phyloP scores from a whole-genome alignment of 2,113 vertebrate species.

The Sus scrofa region DNA sequence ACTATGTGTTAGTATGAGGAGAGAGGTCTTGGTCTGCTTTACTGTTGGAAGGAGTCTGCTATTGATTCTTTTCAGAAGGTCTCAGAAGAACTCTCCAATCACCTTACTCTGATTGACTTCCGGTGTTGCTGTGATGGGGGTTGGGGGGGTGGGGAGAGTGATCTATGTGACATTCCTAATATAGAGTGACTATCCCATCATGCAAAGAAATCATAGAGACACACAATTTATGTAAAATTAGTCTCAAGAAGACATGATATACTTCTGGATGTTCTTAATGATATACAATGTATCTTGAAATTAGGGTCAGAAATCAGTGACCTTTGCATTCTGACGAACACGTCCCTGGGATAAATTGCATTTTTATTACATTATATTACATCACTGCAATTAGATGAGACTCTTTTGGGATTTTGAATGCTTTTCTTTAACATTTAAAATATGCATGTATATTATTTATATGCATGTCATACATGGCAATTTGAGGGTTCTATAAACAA shows the following conservation, averaged over 20 bases:
- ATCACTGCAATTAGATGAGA: slow-evolving; percentile 55
- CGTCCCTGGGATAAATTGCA: slow-evolving; percentile 81
- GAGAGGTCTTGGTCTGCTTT: background rate
- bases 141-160: background rate
- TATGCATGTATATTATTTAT: slow-evolving; percentile 52
- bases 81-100: slow-evolving; percentile 50
- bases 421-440: slow-evolving; percentile 60
- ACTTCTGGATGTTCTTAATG: slow-evolving; percentile 86
- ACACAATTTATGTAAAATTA: slow-evolving; percentile 85
- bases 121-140: slow-evolving; percentile 61
- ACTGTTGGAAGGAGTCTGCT: slow-evolving; percentile 18
- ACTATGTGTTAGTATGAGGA: slow-evolving; percentile 21
- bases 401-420: slow-evolving; percentile 55
- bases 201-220: slow-evolving; percentile 81
- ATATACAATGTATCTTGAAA: slow-evolving; percentile 86
- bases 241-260: slow-evolving; percentile 76
- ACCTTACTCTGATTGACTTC: slow-evolving; percentile 68
- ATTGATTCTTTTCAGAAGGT: slow-evolving; percentile 28
- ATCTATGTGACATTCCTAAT: slow-evolving; percentile 73
- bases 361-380: slow-evolving; percentile 80
- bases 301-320: slow-evolving; percentile 85
- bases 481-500: slow-evolving; percentile 48
- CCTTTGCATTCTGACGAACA: slow-evolving; percentile 83
- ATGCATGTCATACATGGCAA: slow-evolving; percentile 48
- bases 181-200: slow-evolving; percentile 80